Evolutionary conservation across 2,113 vertebrate species (phyloP).

Genomic region (Pitta sordida): DNA sequence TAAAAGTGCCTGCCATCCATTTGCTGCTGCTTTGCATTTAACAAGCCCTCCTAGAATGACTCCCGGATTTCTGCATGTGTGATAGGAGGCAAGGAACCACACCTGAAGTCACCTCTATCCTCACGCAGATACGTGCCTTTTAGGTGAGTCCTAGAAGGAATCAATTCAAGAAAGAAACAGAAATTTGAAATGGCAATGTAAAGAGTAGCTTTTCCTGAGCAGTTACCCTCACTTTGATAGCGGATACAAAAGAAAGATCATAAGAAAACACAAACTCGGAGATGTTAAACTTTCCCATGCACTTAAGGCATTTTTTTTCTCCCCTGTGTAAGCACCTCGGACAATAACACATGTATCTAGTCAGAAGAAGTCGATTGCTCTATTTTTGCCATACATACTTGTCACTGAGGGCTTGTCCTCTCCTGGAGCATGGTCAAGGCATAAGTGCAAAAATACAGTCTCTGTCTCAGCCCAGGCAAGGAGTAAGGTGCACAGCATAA

Average conservation of each 20-base stretch:
- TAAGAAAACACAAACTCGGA: background rate
- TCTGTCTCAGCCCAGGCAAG: background rate
- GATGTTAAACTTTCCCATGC: background rate
- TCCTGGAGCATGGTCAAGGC: constrained; percentile 53
- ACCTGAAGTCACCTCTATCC: constrained; percentile 45
- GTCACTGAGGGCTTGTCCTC: constrained; percentile 27
- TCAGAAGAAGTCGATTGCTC: constrained; percentile 28
- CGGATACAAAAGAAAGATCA: background rate
- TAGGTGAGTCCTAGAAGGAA: background rate
- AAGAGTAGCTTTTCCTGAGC: background rate
- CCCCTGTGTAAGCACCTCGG: background rate
- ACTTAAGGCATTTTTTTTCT: background rate
- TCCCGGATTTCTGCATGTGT: constrained; percentile 12
- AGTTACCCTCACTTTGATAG: background rate
- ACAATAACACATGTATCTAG: constrained; percentile 8
- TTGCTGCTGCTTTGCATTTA: constrained; percentile 67
- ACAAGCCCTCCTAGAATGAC: constrained; percentile 42
- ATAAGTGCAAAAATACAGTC: constrained; percentile 32
- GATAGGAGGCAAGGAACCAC: constrained; percentile 19
- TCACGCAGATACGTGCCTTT: background rate
- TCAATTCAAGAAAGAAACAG: background rate
- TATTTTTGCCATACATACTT: constrained; percentile 51
- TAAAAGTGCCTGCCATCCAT: constrained; percentile 60
- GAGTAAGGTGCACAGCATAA: background rate
- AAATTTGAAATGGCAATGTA: background rate